These are phyloP conservation scores for Clivina fossor DNA, from an alignment of 2,888 invertebrate genomes.

Conservation along the genomic window DNA sequence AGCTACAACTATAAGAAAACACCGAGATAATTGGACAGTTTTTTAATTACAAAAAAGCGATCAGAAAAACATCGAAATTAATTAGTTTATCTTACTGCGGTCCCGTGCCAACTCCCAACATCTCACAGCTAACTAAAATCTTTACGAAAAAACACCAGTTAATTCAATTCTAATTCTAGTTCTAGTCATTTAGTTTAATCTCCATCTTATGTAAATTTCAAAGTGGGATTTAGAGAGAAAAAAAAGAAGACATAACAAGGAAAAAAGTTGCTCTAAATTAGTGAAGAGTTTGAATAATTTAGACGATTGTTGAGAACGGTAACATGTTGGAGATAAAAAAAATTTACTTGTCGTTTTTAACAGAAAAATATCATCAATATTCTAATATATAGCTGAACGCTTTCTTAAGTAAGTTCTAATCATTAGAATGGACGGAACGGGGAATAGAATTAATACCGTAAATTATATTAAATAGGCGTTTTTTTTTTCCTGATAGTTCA, in stretches of 20 bases:
- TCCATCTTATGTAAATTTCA: slow-evolving; percentile 19
- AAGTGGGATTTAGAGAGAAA: slow-evolving; percentile 3
- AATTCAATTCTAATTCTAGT: slow-evolving; percentile 9
- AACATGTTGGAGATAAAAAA: slow-evolving; percentile 15
- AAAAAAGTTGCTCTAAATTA: slow-evolving; percentile 22
- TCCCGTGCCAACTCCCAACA: too few relatives aligned
- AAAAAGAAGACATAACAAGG: too few relatives aligned
- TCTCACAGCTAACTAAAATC: too few relatives aligned
- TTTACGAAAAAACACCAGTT: slow-evolving; percentile 17
- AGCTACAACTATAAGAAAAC: too few relatives aligned
- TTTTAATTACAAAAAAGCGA: slow-evolving; percentile 16
- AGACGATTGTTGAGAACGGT: slow-evolving; percentile 20
- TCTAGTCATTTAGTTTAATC: slow-evolving; percentile 20
- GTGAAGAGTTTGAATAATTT: slow-evolving; percentile 21
- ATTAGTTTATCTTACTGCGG: slow-evolving; percentile 19
- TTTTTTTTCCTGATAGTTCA: too few relatives aligned
- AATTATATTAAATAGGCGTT: too few relatives aligned
- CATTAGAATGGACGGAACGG: too few relatives aligned
- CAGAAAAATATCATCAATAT: slow-evolving; percentile 4
- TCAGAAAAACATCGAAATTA: slow-evolving; percentile 19
- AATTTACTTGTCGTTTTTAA: slow-evolving; percentile 10
- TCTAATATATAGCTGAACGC: too few relatives aligned
- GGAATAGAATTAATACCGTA: too few relatives aligned
- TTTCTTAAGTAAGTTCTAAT: too few relatives aligned
- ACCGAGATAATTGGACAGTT: slow-evolving; percentile 17